phyloP scores from a whole-genome alignment of 2,888 invertebrate species.

The Norana najaformis region DNA sequence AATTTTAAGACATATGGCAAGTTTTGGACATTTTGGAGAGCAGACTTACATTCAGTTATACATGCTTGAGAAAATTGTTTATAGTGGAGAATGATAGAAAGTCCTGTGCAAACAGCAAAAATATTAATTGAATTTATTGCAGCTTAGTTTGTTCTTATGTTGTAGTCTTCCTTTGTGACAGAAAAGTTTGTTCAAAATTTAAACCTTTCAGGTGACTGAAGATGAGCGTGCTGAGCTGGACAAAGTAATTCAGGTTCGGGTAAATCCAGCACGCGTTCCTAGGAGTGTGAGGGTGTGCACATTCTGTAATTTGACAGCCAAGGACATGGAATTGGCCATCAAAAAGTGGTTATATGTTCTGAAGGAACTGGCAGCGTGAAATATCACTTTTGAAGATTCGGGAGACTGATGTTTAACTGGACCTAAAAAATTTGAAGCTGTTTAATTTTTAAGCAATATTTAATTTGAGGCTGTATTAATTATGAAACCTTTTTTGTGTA shows the following conservation, averaged over 20 bases:
- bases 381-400: background rate
- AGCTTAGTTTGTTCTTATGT: background rate
- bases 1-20: too few species aligned
- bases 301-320: background rate
- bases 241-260: constrained; percentile 5
- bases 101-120: background rate
- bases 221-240: background rate
- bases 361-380: constrained; percentile 20
- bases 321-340: constrained; percentile 1
- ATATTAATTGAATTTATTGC: background rate
- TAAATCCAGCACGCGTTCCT: constrained; percentile 19
- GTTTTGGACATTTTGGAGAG: background rate
- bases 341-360: constrained; percentile 23
- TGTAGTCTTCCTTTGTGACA: background rate
- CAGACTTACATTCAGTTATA: background rate
- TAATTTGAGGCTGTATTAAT: too few species aligned
- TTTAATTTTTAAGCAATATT: too few species aligned
- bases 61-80: background rate
- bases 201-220: constrained; percentile 26
- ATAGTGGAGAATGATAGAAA: background rate
- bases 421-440: background rate
- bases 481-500: background rate
- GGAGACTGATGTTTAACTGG: background rate
- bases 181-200: constrained; percentile 4
- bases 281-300: constrained; percentile 15